These are phyloP conservation scores for Orycteropus afer DNA, from an alignment of 2,113 vertebrate species.

Conservation along the genomic window DNA sequence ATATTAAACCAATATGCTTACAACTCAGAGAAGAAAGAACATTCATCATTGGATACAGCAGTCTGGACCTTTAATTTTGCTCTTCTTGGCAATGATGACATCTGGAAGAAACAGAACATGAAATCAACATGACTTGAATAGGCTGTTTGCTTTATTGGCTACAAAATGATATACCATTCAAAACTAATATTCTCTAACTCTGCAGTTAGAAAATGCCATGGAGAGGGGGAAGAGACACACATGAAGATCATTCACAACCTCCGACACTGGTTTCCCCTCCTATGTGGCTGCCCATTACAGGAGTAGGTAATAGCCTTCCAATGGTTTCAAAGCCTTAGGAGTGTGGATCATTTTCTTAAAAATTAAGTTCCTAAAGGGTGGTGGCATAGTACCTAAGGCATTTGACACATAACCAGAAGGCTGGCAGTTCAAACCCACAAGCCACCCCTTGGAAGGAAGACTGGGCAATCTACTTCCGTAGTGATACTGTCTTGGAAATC, in stretches of 20 bases:
- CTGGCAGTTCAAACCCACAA: too few relatives aligned
- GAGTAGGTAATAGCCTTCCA: background rate
- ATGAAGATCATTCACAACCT: background rate
- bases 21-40: constrained; percentile 82
- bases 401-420: too few relatives aligned
- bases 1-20: constrained; percentile 77
- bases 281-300: background rate
- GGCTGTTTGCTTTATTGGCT: background rate
- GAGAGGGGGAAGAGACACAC: background rate
- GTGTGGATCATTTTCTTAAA: background rate
- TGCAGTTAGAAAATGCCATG: constrained; percentile 1
- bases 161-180: constrained; percentile 39
- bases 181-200: constrained; percentile 12
- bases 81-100: constrained; percentile 84
- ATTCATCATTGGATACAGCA: constrained; percentile 73
- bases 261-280: background rate
- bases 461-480: too few relatives aligned
- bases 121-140: constrained; percentile 6
- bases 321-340: background rate
- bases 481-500: too few relatives aligned
- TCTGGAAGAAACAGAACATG: constrained; percentile 78
- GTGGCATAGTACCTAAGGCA: too few relatives aligned
- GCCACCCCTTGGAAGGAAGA: too few relatives aligned
- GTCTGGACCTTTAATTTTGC: constrained; percentile 79
- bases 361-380: background rate